phyloP scores from a whole-genome alignment of 2,797 vertebrate genomes.

The Sphenodon punctatus region DNA sequence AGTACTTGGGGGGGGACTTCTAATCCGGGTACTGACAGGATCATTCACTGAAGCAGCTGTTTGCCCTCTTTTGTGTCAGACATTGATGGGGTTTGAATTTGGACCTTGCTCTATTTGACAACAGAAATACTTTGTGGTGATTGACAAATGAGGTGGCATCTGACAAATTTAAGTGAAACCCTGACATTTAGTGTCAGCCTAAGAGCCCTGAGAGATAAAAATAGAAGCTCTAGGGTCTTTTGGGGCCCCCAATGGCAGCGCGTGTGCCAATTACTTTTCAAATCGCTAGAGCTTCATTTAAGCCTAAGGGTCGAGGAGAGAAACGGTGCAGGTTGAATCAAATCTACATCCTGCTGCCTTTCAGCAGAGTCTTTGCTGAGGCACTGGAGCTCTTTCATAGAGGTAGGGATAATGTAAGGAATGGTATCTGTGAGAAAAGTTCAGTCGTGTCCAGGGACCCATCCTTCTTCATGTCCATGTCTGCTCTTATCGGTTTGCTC shows the following conservation, averaged over 20 bases:
- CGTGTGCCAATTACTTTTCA: neutral
- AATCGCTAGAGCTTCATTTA: slow-evolving; percentile 36
- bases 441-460: too few species aligned
- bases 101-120: slow-evolving; percentile 53
- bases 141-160: slow-evolving; percentile 75
- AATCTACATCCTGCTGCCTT: neutral
- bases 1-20: slow-evolving; percentile 34
- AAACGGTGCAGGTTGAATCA: slow-evolving; percentile 32
- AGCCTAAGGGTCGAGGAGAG: slow-evolving; percentile 16
- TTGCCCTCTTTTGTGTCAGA: slow-evolving; percentile 38
- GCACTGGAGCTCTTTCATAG: too few species aligned
- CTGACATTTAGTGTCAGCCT: slow-evolving; percentile 54
- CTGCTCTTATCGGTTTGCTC: too few species aligned
- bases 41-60: slow-evolving; percentile 65
- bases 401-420: too few species aligned
- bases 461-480: too few species aligned
- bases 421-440: too few species aligned
- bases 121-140: slow-evolving; percentile 60
- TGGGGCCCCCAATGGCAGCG: slow-evolving; percentile 43
- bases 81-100: slow-evolving; percentile 29
- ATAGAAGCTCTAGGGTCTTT: slow-evolving; percentile 27
- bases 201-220: slow-evolving; percentile 43
- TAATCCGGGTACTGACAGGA: slow-evolving; percentile 63
- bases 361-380: too few species aligned
- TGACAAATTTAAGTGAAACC: slow-evolving; percentile 59